These are phyloP conservation scores for Paramisgurnus dabryanus DNA, from an alignment of 2,113 vertebrate genomes.

Conservation along the genomic window DNA sequence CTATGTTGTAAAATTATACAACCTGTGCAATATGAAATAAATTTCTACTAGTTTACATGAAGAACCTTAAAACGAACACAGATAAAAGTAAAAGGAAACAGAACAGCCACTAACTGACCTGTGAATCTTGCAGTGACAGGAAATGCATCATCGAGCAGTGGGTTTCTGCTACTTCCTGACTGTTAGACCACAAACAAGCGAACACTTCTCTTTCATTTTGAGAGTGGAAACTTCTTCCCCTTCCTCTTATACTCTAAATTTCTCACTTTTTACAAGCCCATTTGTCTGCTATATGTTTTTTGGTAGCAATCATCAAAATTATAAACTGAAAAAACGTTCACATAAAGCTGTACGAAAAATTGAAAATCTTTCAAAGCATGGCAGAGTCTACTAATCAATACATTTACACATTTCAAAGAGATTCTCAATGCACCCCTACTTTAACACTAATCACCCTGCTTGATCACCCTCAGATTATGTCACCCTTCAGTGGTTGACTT, in stretches of 20 bases:
- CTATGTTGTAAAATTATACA: not conserved
- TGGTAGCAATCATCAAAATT: not conserved
- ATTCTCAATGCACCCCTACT: not conserved
- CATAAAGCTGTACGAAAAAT: too few species aligned
- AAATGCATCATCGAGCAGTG: constrained; percentile 74
- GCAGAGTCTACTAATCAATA: not conserved
- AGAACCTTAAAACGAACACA: constrained; percentile 37
- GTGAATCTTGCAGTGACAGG: constrained; percentile 72
- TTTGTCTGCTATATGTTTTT: not conserved
- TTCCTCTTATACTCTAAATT: constrained; percentile 63
- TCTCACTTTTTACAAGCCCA: constrained; percentile 49
- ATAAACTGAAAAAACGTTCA: not conserved
- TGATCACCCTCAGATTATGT: not conserved
- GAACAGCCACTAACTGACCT: constrained; percentile 74
- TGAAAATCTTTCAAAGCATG: too few species aligned
- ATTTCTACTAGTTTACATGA: not conserved
- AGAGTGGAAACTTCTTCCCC: constrained; percentile 72
- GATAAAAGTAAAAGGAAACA: constrained; percentile 50
- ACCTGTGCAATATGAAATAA: not conserved
- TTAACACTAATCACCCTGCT: not conserved
- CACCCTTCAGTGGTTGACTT: constrained; percentile 15
- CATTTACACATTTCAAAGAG: not conserved
- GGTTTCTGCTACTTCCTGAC: constrained; percentile 80
- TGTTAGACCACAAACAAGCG: constrained; percentile 80
- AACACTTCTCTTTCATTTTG: constrained; percentile 69